Evolutionary conservation across 1,140 invertebrate genomes (phyloP), one percentile per base, ranked within the genome.

Genomic region (Neoseiulus cucumeris): DNA sequence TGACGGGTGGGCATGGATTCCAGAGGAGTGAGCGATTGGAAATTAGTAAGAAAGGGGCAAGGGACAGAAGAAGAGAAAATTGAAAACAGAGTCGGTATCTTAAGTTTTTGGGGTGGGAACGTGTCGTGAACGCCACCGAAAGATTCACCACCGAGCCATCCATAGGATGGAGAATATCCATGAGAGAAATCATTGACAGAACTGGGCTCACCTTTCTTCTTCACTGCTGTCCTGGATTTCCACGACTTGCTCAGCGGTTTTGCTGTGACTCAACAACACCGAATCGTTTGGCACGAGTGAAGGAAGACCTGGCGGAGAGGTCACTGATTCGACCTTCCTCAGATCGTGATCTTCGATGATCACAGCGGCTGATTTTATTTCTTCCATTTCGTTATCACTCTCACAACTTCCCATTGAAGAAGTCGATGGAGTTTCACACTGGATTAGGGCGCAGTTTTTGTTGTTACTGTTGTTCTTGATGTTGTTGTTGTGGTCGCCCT

Each of bases 381-480:
- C 51, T 33, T 59, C 51, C 51, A 59, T 59, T 25, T 59, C 51
- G 14, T 25, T 25, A 9, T 59, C 51, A 59, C 51, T 59, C 51
- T 59, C 51, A 59, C 51, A 59, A 9, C 51, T 59, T 17, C 51
- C 51, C 22, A 59, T 59, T 1, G 51, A 59, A 6, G 51, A 59
- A 59, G 25, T 59, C 51, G 51, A 25, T 33, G 51, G 51, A 4
- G 51, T 59, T 59, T 59, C 51, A 25, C 51, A 59, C 51, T 59
- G 51, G 33, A 59, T 33, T 2, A 18, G 25, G 22, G 51, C 51
- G 22, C 22, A 47, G 45, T 47, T 17, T 47, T 47, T 47, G 22
- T 33, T 9, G 51, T 20, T 59, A 20, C 18, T 7, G 4, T 47
- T 4, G 22, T 20, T 59, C 14, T 59, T 59, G 22, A 29, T 59